These are phyloP conservation scores for Dynastes tityus DNA, from an alignment of 2,888 invertebrate species.

Conservation along the genomic window DNA sequence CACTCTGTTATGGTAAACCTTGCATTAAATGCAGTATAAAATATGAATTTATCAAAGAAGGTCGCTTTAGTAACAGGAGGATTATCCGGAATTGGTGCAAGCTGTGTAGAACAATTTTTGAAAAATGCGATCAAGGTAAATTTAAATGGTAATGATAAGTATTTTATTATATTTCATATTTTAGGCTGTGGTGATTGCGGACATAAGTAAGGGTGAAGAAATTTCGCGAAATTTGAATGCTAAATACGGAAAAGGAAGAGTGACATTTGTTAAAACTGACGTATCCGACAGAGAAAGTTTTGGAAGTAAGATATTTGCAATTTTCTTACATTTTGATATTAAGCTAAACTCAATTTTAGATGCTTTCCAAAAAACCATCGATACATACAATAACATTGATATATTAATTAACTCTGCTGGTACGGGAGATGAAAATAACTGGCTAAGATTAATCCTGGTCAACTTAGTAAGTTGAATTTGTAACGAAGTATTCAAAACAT, in stretches of 20 bases:
- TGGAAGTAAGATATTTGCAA: slow-evolving; percentile 31
- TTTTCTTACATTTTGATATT: no score
- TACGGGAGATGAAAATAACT: slow-evolving; percentile 13
- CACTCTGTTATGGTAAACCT: not conserved
- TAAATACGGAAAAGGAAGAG: not conserved
- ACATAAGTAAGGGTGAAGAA: not conserved
- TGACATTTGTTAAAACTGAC: slow-evolving; percentile 47
- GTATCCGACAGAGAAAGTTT: slow-evolving; percentile 49
- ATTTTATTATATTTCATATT: not conserved
- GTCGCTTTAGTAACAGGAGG: slow-evolving; percentile 18
- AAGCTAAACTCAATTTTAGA: not conserved
- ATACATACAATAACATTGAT: slow-evolving; percentile 23
- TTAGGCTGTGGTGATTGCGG: slow-evolving; percentile 1
- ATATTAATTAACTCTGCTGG: slow-evolving; percentile 43
- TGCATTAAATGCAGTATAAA: not conserved
- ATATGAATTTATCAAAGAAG: slow-evolving; percentile 15
- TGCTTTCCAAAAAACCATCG: slow-evolving; percentile 33
- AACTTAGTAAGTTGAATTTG: slow-evolving; percentile 22
- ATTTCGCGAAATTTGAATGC: not conserved
- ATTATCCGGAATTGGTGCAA: not conserved
- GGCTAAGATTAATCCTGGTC: not conserved
- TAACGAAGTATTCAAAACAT: no score
- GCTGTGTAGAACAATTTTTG: not conserved
- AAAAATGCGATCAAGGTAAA: not conserved
- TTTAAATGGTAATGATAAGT: not conserved